Base-by-base conservation (phyloP, 2,113 vertebrate genomes). In the Sander vitreus region DNA sequence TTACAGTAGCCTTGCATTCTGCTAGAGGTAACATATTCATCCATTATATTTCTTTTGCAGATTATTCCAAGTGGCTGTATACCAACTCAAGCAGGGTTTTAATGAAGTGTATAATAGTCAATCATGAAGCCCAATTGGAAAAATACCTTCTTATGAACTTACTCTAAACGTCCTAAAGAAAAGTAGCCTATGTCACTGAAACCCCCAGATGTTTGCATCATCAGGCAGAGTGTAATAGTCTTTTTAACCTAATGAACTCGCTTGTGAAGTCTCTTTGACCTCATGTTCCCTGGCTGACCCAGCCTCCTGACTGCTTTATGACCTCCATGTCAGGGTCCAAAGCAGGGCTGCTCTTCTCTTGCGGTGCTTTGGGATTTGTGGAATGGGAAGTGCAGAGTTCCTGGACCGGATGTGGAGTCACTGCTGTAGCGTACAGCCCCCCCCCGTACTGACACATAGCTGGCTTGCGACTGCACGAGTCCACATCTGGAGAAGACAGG, bases 391-490 rank as follows among this genome's bases (percentile, higher is more conserved):
- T 92, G 83, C 80, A 82, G 69, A 78, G 68, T 85, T 91, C 74
- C 27, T 75, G 67, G 76, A 91, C 93, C 94, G 95, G 95, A 95
- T 95, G 93, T 95, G 82, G 85, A 88, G 65, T 88, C 84, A 66
- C 60, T 59, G 64, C 83, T 51, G 70, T 23, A 55, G 69, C 67
- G 47, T 10, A 54, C 76, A 76, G 62, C 84, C 85, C 88, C 78
- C 64, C 66, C 45, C 39, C 39, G 10, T 11, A 55, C 69, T 71
- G 57, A 73, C 63, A 53, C 58, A 54, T 78, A 13, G 33, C 81
- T 76, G 78, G n/a, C 21, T 48, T 18, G 59, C 79, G 33, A 62
- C 77, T 81, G 84, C 68, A 57, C 14, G 75, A 72, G 43, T 23
- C 47, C 64, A n/a, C 86, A 86, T 83, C 83, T 83, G 84, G 19